Evolutionary conservation across 2,113 vertebrate species (phyloP).

Genomic region (Galemys pyrenaicus): DNA sequence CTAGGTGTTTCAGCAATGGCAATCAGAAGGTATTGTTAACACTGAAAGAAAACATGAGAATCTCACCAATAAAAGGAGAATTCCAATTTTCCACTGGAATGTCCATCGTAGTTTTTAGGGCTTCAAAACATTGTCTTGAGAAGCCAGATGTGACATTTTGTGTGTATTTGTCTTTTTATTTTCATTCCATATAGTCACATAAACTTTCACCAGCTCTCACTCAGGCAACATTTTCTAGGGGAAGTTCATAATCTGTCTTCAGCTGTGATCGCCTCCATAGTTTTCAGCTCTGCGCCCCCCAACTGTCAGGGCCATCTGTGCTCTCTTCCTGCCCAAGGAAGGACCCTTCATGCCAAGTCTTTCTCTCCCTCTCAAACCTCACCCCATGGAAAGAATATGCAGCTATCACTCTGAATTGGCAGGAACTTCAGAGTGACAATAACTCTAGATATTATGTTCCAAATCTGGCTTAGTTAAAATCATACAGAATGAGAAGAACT

Average conservation of each 20-base stretch:
- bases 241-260: slow-evolving; percentile 57
- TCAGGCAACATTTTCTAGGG: slow-evolving; percentile 11
- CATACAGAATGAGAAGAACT: not conserved
- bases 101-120: not conserved
- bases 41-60: not conserved
- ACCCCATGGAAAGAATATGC: slow-evolving; percentile 37
- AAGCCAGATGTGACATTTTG: not conserved
- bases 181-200: not conserved
- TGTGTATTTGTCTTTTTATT: not conserved
- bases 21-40: not conserved
- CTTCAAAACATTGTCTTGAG: not conserved
- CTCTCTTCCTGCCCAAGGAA: not conserved
- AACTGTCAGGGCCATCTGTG: slow-evolving; percentile 70
- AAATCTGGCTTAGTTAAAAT: slow-evolving; percentile 34
- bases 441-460: slow-evolving; percentile 33
- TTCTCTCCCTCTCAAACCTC: not conserved
- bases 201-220: not conserved
- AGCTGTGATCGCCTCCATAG: not conserved
- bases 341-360: slow-evolving; percentile 42
- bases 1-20: not conserved
- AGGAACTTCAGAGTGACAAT: slow-evolving; percentile 54
- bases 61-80: not conserved
- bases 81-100: not conserved
- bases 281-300: slow-evolving; percentile 2
- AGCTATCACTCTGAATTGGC: slow-evolving; percentile 63